Evolutionary conservation across 2,113 vertebrate species (phyloP), one percentile per base, ranked within the genome.

Genomic region (Aleadryas rufinucha): DNA sequence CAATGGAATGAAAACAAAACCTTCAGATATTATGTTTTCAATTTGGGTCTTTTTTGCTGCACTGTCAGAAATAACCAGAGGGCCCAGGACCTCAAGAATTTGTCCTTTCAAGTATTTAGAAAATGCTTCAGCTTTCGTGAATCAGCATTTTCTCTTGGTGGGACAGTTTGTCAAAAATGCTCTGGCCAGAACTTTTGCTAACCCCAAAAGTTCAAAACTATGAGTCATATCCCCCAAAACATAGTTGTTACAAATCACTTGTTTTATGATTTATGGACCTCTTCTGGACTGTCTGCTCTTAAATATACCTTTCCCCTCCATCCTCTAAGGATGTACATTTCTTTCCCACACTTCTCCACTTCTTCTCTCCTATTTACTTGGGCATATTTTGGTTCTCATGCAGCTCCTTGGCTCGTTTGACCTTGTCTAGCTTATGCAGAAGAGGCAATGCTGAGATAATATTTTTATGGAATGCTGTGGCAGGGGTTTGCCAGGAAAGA

Each of bases 1-100:
- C 76, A 89, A 41, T 78, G 95, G 96, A 95, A 97, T 97, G 95
- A 95, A 97, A 97, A 96, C 93, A 97, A 91, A 93, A 92, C 44
- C 91, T 96, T 95, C 72, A 91, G 64, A 92, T 96, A 95, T 81
- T 95, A 71, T 96, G 95, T 97, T 96, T 97, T 93, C 84, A 95
- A 96, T 97, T 94, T 97, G 75, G 20, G 47, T 49, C 80, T 90
- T 90, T 89, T 88, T 95, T 92, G 69, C 80, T 91, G 84, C 81
- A 82, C 86, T 96, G 86, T 95, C 93, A 96, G 91, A 87, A 96
- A 95, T 89, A 95, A 93, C 93, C 91, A 93, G 89, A 84, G 86
- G 78, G 95, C 65, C 91, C 64, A 78, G 89, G 84, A 95, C 86
- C 80, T 95, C 94, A 95, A 94, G 76, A 91, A 87, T 95, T 71